A percentile compares a stretch with the other conserved stretches of the same genome.
Evolutionary conservation across 2,888 invertebrate genomes (phyloP).

Genomic region (Vanessa cardui): DNA sequence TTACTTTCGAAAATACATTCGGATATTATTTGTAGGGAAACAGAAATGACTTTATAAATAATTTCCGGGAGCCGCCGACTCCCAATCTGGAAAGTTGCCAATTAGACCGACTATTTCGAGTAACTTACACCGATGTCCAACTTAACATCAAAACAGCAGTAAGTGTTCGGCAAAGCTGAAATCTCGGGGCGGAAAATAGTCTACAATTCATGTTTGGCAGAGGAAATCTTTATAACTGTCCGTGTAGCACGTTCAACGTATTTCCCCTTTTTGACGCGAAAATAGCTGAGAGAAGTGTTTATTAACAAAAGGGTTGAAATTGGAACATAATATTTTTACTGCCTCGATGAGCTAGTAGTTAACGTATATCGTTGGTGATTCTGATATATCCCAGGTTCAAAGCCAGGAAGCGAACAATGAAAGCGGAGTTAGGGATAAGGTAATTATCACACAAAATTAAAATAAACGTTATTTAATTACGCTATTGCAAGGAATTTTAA

Average conservation of each 20-base stretch:
- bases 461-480: too few relatives aligned
- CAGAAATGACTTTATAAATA: slow-evolving; percentile 10
- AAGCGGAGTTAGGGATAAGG: too few relatives aligned
- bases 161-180: slow-evolving; percentile 22
- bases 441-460: too few relatives aligned
- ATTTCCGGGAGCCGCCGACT: slow-evolving; percentile 6
- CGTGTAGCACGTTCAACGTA: slow-evolving; percentile 20
- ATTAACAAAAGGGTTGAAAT: slow-evolving; percentile 8
- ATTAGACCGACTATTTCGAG: slow-evolving; percentile 19
- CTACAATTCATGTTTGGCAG: slow-evolving; percentile 26
- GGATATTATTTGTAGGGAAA: slow-evolving; percentile 3
- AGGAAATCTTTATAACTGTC: slow-evolving; percentile 30
- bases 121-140: slow-evolving; percentile 15
- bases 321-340: background rate
- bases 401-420: too few relatives aligned
- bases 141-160: slow-evolving; percentile 19
- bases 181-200: slow-evolving; percentile 12
- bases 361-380: too few relatives aligned
- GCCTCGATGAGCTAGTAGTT: too few relatives aligned
- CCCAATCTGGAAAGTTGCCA: slow-evolving; percentile 2
- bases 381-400: too few relatives aligned
- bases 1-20: slow-evolving; percentile 6
- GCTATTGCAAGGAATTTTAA: too few relatives aligned
- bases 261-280: slow-evolving; percentile 10
- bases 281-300: background rate